These are phyloP conservation scores for Gallinago solitaria DNA, from an alignment of 2,797 vertebrate species.

Conservation along the genomic window DNA sequence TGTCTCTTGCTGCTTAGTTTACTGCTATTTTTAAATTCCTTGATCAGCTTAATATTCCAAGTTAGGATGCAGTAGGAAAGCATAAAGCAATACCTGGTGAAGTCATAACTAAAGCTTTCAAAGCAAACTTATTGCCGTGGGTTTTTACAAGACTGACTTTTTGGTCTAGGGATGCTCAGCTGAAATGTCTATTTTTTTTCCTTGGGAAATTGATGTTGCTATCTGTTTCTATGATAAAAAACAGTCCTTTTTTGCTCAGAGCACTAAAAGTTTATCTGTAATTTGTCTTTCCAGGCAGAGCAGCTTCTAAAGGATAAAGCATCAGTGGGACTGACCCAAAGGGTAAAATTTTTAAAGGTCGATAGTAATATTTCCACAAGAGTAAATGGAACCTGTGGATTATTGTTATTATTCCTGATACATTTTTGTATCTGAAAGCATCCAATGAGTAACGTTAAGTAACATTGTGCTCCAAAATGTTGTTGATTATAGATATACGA, in stretches of 20 bases:
- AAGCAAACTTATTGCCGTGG: constrained; percentile 6
- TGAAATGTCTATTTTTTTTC: constrained; percentile 43
- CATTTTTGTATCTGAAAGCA: constrained; percentile 73
- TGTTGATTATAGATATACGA: constrained; percentile 64
- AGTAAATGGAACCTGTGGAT: constrained; percentile 28
- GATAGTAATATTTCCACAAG: constrained; percentile 40
- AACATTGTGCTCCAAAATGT: constrained; percentile 52
- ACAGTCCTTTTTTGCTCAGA: constrained; percentile 62
- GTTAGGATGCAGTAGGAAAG: constrained; percentile 35
- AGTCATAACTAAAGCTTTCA: constrained; percentile 48
- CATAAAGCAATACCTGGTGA: constrained; percentile 45
- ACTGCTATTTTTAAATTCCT: background rate
- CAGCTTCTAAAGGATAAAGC: constrained; percentile 49
- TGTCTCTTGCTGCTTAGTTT: constrained; percentile 24
- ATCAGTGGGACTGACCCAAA: constrained; percentile 30
- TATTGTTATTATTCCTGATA: constrained; percentile 70
- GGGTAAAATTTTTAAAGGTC: constrained; percentile 63
- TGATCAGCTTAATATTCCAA: constrained; percentile 35
- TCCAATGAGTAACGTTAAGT: constrained; percentile 47
- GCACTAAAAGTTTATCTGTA: constrained; percentile 60
- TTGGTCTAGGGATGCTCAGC: constrained; percentile 33
- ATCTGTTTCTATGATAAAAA: constrained; percentile 70
- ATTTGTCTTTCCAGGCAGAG: constrained; percentile 64
- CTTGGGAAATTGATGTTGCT: constrained; percentile 50
- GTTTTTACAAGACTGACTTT: constrained; percentile 36